Percentiles rank a stretch among this genome's conserved stretches.
phyloP scores from a whole-genome alignment of 92 coral and sea anemone genomes.

The Bergia puertoricense region DNA sequence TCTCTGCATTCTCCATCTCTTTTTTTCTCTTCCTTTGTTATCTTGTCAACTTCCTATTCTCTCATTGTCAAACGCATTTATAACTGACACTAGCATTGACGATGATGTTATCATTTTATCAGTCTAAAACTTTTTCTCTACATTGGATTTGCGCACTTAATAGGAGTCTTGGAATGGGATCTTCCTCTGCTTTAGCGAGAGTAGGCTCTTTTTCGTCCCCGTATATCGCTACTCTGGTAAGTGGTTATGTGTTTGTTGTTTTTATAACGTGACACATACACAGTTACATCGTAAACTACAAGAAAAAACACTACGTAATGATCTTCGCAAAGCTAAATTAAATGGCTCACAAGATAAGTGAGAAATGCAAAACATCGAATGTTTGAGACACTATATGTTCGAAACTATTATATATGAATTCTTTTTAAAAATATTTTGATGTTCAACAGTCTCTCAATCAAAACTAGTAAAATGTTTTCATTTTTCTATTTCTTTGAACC shows the following conservation, averaged over 20 bases:
- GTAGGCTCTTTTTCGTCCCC: slow-evolving; percentile 11
- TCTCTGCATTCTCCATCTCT: background rate
- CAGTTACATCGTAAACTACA: background rate
- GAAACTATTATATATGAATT: too few relatives aligned
- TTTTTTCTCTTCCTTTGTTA: background rate
- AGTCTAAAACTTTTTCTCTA: background rate
- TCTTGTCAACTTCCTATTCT: background rate
- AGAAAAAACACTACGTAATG: too few relatives aligned
- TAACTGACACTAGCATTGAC: background rate
- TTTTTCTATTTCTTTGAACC: background rate
- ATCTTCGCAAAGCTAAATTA: too few relatives aligned
- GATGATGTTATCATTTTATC: background rate
- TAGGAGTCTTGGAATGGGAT: slow-evolving; percentile 32
- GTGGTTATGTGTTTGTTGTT: background rate
- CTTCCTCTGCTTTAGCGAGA: slow-evolving; percentile 17
- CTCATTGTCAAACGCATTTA: background rate
- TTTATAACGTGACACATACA: background rate
- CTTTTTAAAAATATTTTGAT: background rate
- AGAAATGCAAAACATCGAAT: background rate
- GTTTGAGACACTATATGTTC: background rate
- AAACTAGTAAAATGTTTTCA: too few relatives aligned
- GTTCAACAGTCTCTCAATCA: background rate
- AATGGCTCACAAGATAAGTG: too few relatives aligned
- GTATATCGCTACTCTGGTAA: slow-evolving; percentile 23
- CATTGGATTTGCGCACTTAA: background rate